phyloP scores from a whole-genome alignment of 2,797 vertebrate genomes.

The Hozukius guyotensis region DNA sequence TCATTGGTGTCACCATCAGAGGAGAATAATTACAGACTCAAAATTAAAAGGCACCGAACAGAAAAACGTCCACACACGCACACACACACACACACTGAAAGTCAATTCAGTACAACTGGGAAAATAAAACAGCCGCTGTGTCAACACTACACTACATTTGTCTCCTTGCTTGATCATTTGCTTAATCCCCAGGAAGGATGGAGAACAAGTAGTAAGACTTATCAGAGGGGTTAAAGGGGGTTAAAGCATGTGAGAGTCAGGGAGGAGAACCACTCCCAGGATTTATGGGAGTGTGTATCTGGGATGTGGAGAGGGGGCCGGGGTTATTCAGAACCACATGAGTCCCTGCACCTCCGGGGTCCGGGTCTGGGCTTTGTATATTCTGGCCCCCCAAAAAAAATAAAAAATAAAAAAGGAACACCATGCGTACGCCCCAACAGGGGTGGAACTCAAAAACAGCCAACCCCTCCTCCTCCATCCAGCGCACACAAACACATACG shows the following conservation, averaged over 20 bases:
- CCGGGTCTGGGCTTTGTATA: slow-evolving; percentile 19
- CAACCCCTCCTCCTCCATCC: not conserved
- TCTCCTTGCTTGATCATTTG: slow-evolving; percentile 33
- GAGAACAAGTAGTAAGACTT: slow-evolving; percentile 17
- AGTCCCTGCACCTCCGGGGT: slow-evolving; percentile 26
- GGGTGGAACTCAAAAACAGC: slow-evolving; percentile 16
- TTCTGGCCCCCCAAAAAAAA: not conserved
- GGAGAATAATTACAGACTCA: not conserved
- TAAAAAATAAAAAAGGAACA: slow-evolving; percentile 17
- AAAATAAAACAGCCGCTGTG: not conserved
- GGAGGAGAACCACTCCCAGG: slow-evolving; percentile 43
- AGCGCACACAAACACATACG: slow-evolving; percentile 10
- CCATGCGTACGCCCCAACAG: slow-evolving; percentile 16
- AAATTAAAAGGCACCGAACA: not conserved
- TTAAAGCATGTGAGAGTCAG: slow-evolving; percentile 49
- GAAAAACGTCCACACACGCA: not conserved
- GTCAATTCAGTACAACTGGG: not conserved
- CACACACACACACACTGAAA: not conserved
- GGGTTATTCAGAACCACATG: slow-evolving; percentile 31
- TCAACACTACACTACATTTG: not conserved
- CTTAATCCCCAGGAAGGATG: slow-evolving; percentile 25
- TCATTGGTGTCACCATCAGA: not conserved
- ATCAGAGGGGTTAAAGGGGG: slow-evolving; percentile 34
- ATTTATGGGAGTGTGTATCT: not conserved
- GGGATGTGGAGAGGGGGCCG: slow-evolving; percentile 12